Percentiles rank a stretch among this genome's conserved stretches.
Conservation (phyloP, 2,113 vertebrate species). For the Perognathus longimembris region DNA sequence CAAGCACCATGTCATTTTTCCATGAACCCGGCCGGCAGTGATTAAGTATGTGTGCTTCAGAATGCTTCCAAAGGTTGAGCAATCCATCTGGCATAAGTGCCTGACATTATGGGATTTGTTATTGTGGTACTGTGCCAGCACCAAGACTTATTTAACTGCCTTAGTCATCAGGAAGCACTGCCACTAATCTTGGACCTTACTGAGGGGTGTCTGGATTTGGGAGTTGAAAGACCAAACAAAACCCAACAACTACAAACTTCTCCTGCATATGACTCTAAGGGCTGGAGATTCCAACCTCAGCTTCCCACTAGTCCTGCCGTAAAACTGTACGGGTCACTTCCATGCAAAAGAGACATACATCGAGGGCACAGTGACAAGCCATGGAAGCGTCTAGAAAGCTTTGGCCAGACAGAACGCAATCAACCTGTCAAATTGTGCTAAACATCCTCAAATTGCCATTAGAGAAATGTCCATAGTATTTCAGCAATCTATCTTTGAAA, state of each 20-base stretch:
- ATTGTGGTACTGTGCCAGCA: constrained; percentile 62
- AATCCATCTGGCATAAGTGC: constrained; percentile 85
- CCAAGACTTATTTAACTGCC: constrained; percentile 75
- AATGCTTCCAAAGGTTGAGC: constrained; percentile 85
- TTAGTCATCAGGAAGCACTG: constrained; percentile 84
- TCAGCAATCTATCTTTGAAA: background rate
- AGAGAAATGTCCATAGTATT: background rate
- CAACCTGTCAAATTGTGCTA: background rate
- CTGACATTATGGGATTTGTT: constrained; percentile 73
- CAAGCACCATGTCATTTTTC: constrained; percentile 80
- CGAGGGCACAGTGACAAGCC: background rate
- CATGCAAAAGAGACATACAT: background rate
- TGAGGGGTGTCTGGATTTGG: constrained; percentile 67
- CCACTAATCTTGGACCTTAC: constrained; percentile 76
- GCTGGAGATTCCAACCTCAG: constrained; percentile 7
- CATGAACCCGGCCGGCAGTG: constrained; percentile 70
- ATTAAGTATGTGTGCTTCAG: constrained; percentile 78
- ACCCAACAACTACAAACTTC: constrained; percentile 6
- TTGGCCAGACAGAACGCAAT: background rate
- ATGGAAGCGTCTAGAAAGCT: background rate
- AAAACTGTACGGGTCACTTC: background rate
- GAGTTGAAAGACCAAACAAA: constrained; percentile 63
- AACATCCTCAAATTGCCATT: background rate
- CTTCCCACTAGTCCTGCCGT: background rate
- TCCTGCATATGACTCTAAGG: constrained; percentile 57